These are phyloP conservation scores for Pogona vitticeps DNA, from an alignment of 2,113 vertebrate species.

Conservation along the genomic window DNA sequence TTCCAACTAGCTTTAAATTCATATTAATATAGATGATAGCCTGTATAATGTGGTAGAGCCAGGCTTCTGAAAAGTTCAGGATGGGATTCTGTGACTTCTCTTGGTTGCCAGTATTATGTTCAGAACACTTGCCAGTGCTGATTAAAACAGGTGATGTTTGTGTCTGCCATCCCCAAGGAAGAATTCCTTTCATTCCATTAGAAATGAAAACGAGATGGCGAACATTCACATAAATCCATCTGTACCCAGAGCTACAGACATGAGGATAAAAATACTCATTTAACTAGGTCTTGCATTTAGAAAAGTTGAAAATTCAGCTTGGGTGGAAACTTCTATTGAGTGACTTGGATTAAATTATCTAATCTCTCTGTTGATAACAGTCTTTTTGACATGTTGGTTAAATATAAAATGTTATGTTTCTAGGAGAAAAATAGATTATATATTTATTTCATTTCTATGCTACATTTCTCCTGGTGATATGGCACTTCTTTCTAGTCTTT, in stretches of 20 bases:
- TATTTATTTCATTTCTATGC: too few species aligned
- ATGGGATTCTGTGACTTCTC: background rate
- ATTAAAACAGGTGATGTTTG: constrained; percentile 31
- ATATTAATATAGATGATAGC: background rate
- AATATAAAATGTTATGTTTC: background rate
- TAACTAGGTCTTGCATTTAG: background rate
- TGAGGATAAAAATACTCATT: background rate
- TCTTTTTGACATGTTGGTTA: background rate
- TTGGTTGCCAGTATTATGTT: constrained; percentile 20
- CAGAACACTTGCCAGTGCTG: constrained; percentile 35
- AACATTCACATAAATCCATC: background rate
- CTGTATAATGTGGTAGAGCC: background rate
- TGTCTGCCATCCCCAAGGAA: background rate
- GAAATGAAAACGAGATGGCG: background rate
- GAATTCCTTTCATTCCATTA: background rate
- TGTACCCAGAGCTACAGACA: background rate
- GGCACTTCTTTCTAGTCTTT: too few species aligned
- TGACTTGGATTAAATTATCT: background rate
- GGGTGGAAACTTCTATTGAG: background rate
- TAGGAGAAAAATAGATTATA: background rate
- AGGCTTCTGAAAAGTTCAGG: background rate
- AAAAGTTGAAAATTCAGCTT: background rate
- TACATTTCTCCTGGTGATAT: too few species aligned
- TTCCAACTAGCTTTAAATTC: constrained; percentile 14
- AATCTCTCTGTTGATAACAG: background rate